phyloP scores from a whole-genome alignment of 1,140 invertebrate species.

The Bombus balteatus region DNA sequence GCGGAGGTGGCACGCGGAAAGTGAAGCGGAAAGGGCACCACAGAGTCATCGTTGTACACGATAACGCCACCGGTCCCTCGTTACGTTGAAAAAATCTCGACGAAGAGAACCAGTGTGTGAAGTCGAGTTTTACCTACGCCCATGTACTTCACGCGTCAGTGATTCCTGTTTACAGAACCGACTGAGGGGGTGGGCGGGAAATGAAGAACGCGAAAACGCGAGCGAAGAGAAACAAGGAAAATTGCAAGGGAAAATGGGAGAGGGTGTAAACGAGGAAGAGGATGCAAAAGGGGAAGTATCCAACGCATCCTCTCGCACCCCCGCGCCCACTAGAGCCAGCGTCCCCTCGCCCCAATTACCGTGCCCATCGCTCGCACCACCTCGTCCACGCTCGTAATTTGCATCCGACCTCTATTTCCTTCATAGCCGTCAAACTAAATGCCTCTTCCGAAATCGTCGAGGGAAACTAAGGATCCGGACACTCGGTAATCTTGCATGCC shows the following conservation, averaged over 20 bases:
- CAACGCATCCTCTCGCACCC: conserved; percentile 37
- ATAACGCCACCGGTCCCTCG: conserved; percentile 50
- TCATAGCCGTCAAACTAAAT: conserved; percentile 29
- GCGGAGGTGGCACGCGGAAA: conserved; percentile 27
- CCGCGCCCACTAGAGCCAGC: conserved; percentile 29
- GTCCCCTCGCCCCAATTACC: conserved; percentile 68
- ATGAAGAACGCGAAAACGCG: conserved; percentile 15
- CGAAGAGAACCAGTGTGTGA: neutral
- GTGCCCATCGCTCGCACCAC: conserved; percentile 53
- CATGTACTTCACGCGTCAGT: conserved; percentile 51
- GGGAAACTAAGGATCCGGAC: neutral
- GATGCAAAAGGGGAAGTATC: conserved; percentile 41
- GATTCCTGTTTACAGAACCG: conserved; percentile 46
- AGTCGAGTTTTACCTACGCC: conserved; percentile 24
- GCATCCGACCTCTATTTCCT: conserved; percentile 69
- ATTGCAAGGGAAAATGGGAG: conserved; percentile 6
- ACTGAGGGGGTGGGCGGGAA: neutral
- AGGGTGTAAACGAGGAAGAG: conserved; percentile 44
- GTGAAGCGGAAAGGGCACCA: conserved; percentile 53
- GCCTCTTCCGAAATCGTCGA: neutral
- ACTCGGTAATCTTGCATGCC: neutral
- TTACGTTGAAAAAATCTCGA: conserved; percentile 33
- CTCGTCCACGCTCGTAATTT: conserved; percentile 63
- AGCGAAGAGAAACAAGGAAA: conserved; percentile 31
- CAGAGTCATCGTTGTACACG: conserved; percentile 49